Conservation (phyloP, 2,797 vertebrate species). For the Echeneis naucrates region DNA sequence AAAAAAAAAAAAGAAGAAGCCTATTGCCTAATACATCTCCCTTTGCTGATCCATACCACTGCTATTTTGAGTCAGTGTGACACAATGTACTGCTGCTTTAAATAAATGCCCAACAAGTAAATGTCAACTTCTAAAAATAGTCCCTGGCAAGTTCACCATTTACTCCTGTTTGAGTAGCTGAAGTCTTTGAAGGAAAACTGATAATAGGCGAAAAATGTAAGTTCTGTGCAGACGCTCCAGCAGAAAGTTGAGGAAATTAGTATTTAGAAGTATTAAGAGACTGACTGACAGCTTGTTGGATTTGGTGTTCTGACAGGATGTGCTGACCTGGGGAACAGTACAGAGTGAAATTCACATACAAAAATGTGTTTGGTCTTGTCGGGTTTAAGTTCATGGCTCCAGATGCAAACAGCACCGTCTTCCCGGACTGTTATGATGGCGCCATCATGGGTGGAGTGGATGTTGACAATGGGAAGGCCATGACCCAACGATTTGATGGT, state of each 20-base stretch:
- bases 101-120: not conserved
- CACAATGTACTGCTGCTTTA: not conserved
- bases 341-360: slow-evolving; percentile 77
- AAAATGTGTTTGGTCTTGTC: slow-evolving; percentile 86
- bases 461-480: slow-evolving; percentile 74
- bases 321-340: not conserved
- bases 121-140: slow-evolving; percentile 1
- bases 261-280: not conserved
- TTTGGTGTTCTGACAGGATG: slow-evolving; percentile 5
- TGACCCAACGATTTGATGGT: slow-evolving; percentile 58
- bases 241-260: not conserved
- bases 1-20: no score
- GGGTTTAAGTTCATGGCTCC: slow-evolving; percentile 85
- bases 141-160: not conserved
- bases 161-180: not conserved
- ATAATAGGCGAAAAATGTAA: not conserved
- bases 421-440: slow-evolving; percentile 84
- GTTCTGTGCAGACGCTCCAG: not conserved
- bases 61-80: not conserved
- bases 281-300: not conserved
- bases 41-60: not conserved
- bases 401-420: slow-evolving; percentile 85
- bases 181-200: not conserved
- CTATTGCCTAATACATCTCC: not conserved
- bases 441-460: slow-evolving; percentile 77